phyloP scores from a whole-genome alignment of 2,113 vertebrate species.

The Scomber scombrus region DNA sequence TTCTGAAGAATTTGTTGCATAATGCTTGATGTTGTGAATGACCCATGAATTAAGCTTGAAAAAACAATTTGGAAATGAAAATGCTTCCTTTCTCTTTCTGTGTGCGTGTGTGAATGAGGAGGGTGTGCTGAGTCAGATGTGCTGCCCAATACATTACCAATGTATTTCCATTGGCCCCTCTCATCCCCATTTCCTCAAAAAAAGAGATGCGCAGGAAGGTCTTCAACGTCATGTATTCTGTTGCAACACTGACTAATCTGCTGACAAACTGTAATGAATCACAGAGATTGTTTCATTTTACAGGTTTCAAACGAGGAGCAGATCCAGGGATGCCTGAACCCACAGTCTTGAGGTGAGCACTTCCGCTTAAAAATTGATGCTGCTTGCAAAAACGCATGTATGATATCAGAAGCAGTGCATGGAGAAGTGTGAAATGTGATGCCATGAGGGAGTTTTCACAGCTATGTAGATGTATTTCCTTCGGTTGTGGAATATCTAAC shows the following conservation, averaged over 20 bases:
- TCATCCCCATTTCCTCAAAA: neutral
- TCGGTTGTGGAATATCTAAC: too few relatives aligned
- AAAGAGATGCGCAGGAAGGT: neutral
- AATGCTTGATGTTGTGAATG: neutral
- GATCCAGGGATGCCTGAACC: slow-evolving; percentile 99
- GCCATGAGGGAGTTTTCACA: neutral
- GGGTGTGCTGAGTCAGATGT: neutral
- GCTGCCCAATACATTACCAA: neutral
- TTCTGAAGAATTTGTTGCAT: slow-evolving; percentile 20
- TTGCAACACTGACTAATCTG: neutral
- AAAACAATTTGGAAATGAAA: neutral
- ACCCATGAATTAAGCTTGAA: neutral
- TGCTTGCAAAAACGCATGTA: neutral
- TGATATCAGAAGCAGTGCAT: neutral
- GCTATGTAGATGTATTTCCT: neutral
- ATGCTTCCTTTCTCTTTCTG: neutral
- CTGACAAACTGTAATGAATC: neutral
- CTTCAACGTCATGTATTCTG: neutral
- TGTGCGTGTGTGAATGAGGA: neutral
- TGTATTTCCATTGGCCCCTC: neutral
- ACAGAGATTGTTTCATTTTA: slow-evolving; percentile 23
- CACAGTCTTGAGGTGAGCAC: slow-evolving; percentile 89
- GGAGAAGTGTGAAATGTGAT: neutral
- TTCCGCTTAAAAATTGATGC: neutral
- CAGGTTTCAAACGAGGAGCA: slow-evolving; percentile 97